Evolutionary conservation across 2,113 vertebrate genomes (phyloP).

Genomic region (Ochotona princeps): DNA sequence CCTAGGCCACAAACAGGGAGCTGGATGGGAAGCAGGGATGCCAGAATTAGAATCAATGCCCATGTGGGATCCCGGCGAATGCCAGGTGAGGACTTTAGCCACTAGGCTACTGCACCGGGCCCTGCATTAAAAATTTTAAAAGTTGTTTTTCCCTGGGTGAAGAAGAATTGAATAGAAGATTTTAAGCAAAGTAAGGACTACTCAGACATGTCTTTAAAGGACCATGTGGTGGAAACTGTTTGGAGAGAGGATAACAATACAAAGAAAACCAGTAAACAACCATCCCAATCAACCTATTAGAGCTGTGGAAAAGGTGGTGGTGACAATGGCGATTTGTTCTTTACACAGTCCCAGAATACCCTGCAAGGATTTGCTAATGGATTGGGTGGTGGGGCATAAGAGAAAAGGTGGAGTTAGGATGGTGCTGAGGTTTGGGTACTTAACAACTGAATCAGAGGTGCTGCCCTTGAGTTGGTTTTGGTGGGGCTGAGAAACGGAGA

Average conservation of each 20-base stretch:
- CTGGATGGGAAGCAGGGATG: too few relatives aligned
- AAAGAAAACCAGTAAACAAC: neutral
- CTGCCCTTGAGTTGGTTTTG: neutral
- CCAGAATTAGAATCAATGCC: too few relatives aligned
- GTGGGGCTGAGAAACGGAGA: neutral
- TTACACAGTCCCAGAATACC: neutral
- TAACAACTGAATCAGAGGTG: neutral
- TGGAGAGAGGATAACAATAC: neutral
- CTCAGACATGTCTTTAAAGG: neutral
- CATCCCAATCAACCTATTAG: neutral
- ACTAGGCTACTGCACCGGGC: too few relatives aligned
- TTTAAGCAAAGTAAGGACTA: conserved; percentile 30
- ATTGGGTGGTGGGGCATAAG: neutral
- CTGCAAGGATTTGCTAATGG: neutral
- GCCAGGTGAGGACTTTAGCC: neutral
- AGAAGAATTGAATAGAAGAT: neutral
- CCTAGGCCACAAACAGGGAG: too few relatives aligned
- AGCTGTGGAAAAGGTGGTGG: neutral
- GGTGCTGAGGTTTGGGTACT: neutral
- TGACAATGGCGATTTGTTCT: neutral
- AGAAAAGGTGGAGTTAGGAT: neutral
- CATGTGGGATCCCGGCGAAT: neutral
- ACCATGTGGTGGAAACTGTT: neutral
- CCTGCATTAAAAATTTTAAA: neutral
- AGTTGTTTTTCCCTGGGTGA: conserved; percentile 1